Conservation (phyloP, 1,140 invertebrate genomes). For the Pollicipes pollicipes region DNA sequence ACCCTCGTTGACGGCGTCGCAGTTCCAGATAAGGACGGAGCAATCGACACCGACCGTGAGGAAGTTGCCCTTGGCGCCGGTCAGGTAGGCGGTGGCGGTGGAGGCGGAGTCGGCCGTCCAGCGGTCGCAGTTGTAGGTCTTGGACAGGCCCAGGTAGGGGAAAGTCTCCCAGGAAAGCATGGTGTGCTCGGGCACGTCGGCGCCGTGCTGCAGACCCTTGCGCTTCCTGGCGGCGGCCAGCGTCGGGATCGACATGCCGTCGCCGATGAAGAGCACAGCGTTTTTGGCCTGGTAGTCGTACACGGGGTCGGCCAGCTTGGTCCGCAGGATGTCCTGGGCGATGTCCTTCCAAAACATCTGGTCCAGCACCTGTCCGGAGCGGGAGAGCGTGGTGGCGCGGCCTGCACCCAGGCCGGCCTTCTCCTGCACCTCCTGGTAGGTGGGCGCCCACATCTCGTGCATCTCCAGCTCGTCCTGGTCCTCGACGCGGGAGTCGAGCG, state of each 20-base stretch:
- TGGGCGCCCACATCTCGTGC: slow-evolving; percentile 1
- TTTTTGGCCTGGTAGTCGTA: not conserved
- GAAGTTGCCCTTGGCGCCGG: slow-evolving; percentile 16
- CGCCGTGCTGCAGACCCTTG: slow-evolving; percentile 35
- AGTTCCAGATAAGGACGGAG: slow-evolving; percentile 15
- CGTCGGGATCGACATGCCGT: slow-evolving; percentile 55
- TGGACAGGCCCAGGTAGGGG: slow-evolving; percentile 16
- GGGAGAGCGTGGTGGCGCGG: not conserved
- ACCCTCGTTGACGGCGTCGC: slow-evolving; percentile 15
- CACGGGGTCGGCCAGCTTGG: not conserved
- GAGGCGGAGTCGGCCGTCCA: slow-evolving; percentile 19
- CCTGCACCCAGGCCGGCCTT: not conserved
- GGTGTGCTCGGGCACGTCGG: slow-evolving; percentile 13
- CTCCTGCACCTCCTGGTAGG: slow-evolving; percentile 5
- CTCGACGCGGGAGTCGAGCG: not conserved
- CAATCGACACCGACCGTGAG: slow-evolving; percentile 17
- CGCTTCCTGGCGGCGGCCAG: slow-evolving; percentile 53
- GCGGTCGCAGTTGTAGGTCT: slow-evolving; percentile 19
- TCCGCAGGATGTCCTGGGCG: not conserved
- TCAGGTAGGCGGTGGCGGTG: slow-evolving; percentile 19
- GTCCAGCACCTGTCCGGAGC: not conserved
- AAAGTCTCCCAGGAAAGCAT: slow-evolving; percentile 17
- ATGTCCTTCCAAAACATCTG: slow-evolving; percentile 3
- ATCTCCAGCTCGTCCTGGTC: slow-evolving; percentile 5
- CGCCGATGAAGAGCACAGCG: slow-evolving; percentile 5